Base-by-base conservation (phyloP, 1,140 invertebrate genomes). In the Drosophila kohkoa region DNA sequence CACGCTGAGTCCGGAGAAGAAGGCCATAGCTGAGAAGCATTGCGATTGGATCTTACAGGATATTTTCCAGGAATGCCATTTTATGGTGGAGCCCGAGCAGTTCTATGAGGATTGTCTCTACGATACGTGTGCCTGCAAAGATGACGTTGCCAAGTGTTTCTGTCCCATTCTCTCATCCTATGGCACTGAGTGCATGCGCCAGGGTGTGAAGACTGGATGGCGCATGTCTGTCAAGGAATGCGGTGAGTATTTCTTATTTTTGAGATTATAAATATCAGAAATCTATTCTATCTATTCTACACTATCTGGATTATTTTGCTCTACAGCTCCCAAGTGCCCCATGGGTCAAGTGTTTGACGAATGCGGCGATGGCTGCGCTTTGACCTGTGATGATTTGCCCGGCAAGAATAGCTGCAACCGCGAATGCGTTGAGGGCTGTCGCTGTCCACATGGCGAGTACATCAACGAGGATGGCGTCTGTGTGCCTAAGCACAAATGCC, bases 401-500 rank as follows among this genome's bases (percentile, higher is more conserved):
- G 57, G 65, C 6, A 86, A 90, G 52, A 81, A 68, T 43, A 82
- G 57, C 11, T 92, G 77, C 73, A 87, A 71, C 16, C 76, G 62
- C n/a, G 83, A 91, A 38, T 98, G 97, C 85, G 96, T 97, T 1
- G 97, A 98, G 91, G 97, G 97, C 1, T 98, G 97, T 92, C 96
- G 96, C 68, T 98, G 97, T 91, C 96, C 97, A 0, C 92, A 94
- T 49, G 97, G 96, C 13, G 93, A 96, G 90, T 95, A 96, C 1
- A 91, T 98, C 25, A 94, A 96, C 70, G 93, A 94, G 5, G 93
- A 94, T 10, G 96, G 96, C 7, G 94, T 96, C 55, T 98, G 98
- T 91, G 95, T 98, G 32, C 95, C 95, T 0, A 94, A 96, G 15
- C 94, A 94, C 0, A 92, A 95, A 62, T 98, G 98, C 91, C 95